These are phyloP conservation scores for Tympanoctomys barrerae DNA, from an alignment of 2,797 vertebrate species.

Conservation along the genomic window DNA sequence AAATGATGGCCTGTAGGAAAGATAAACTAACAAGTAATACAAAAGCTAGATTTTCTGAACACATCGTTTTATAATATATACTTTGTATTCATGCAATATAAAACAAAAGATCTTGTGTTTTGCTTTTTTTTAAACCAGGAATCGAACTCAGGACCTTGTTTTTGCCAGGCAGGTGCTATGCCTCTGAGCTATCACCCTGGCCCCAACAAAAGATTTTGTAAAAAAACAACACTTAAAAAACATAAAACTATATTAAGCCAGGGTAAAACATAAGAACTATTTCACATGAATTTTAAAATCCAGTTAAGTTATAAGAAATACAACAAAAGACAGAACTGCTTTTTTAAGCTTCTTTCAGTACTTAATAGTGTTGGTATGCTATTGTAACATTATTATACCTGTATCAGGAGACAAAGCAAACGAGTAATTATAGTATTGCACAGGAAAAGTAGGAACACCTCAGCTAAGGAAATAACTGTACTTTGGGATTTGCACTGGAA, in stretches of 20 bases:
- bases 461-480: not conserved
- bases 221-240: not conserved
- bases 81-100: not conserved
- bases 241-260: not conserved
- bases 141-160: too few species aligned
- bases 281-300: conserved; percentile 17
- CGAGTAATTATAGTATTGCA: not conserved
- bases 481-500: not conserved
- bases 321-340: not conserved
- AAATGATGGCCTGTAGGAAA: not conserved
- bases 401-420: not conserved
- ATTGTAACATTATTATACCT: not conserved
- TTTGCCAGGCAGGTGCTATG: too few species aligned
- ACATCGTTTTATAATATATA: not conserved
- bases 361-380: not conserved
- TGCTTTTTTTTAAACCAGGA: too few species aligned
- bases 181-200: too few species aligned
- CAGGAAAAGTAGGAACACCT: not conserved
- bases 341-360: not conserved
- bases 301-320: not conserved
- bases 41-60: conserved; percentile 22
- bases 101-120: not conserved
- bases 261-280: not conserved
- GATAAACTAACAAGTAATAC: not conserved
- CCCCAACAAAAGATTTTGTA: not conserved